Evolutionary conservation across 2,113 vertebrate species (phyloP), one percentile per base, ranked within the genome.

Genomic region (Bucco capensis): DNA sequence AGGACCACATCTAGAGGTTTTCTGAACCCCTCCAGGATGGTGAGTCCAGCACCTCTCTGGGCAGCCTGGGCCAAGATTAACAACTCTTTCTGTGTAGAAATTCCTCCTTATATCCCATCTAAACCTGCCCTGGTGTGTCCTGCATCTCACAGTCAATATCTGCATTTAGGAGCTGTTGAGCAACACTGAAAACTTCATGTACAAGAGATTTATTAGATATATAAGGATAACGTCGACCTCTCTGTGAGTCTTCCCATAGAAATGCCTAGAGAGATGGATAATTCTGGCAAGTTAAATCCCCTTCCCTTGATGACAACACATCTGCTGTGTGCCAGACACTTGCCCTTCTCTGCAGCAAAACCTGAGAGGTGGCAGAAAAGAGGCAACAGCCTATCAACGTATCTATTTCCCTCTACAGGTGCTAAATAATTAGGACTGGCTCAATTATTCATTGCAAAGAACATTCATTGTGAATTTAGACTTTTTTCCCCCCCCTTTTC

Each of bases 381-480:
- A 96, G 89, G 77, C 89, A 96, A 78, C 71, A 90, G 66, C 37
- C 47, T 85, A 92, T 95, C 93, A 96, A 80, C 92, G 95, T 95
- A 89, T 83, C 88, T 95, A 80, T 96, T 96, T 96, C 84, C 75
- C 49, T 97, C 89, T 90, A 96, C 95, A 96, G 95, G 95, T 97
- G 94, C 77, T 95, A 96, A 96, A 96, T 94, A 96, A 97, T 96
- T 97, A 97, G 94, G 94, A 89, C 53, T 70, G 83, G 56, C 75
- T 93, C 93, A 96, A 96, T 95, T 96, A 97, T 96, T 96, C 94
- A 96, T 90, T 95, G 96, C 80, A 95, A 97, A 96, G 96, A 96
- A 91, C 93, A 96, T 96, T 96, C 96, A 96, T 93, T 94, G 96
- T 94, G 84, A 96, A 95, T 96, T 88, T 90, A 96, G 79, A 78